Conservation (phyloP, 2,113 vertebrate species). For the Muntiacus reevesi region DNA sequence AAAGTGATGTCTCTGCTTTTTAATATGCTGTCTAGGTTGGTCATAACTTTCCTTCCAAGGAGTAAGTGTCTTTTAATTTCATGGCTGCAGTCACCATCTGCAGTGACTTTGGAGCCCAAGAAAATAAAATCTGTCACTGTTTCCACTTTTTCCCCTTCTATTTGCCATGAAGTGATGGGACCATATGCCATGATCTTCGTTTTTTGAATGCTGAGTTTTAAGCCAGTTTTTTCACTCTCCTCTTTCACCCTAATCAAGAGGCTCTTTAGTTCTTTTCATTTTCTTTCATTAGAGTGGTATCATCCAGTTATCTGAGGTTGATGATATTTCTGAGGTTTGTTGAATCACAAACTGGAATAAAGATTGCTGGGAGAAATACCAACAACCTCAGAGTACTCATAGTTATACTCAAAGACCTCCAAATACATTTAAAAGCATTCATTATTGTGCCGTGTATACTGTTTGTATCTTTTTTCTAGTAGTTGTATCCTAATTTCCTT, state of each 20-base stretch:
- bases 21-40: background rate
- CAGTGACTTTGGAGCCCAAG: background rate
- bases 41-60: background rate
- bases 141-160: background rate
- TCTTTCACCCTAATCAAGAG: background rate
- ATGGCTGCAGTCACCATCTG: background rate
- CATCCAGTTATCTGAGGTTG: background rate
- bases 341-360: background rate
- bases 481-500: background rate
- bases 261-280: background rate
- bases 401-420: background rate
- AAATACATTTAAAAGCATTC: background rate
- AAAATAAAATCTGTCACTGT: background rate
- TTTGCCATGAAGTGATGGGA: background rate
- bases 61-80: background rate
- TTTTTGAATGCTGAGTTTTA: background rate
- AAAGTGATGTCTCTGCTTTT: background rate
- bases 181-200: background rate
- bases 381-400: background rate
- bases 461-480: background rate
- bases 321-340: background rate
- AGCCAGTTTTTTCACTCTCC: background rate
- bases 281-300: background rate
- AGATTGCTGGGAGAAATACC: background rate
- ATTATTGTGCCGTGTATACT: background rate